Evolutionary conservation across 2,113 vertebrate genomes (phyloP).

Genomic region (Melanotaenia duboulayi): DNA sequence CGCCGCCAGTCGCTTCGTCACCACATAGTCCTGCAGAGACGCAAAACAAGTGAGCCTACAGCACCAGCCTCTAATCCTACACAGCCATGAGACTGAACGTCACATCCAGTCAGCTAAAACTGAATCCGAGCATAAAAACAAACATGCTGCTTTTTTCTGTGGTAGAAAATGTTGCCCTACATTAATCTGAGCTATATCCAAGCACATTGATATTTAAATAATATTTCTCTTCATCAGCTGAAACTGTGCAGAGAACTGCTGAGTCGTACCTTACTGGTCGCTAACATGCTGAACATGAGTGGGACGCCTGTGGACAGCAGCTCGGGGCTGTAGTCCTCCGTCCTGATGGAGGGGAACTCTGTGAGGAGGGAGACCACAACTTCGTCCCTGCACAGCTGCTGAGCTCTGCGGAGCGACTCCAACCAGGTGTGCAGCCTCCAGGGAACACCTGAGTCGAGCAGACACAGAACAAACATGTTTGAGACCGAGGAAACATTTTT

Average conservation of each 20-base stretch:
- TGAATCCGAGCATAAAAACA: too few relatives aligned
- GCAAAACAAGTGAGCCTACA: background rate
- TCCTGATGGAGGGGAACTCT: constrained; percentile 89
- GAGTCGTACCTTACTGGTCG: constrained; percentile 86
- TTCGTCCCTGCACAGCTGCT: constrained; percentile 85
- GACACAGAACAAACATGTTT: background rate
- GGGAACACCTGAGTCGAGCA: constrained; percentile 85
- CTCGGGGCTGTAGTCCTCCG: constrained; percentile 89
- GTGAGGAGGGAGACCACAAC: constrained; percentile 86
- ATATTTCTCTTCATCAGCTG: too few relatives aligned
- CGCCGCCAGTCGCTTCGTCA: constrained; percentile 86
- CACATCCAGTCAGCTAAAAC: too few relatives aligned
- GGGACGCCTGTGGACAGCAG: constrained; percentile 86
- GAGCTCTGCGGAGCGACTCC: constrained; percentile 87
- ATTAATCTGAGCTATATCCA: too few relatives aligned
- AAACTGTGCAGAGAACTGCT: too few relatives aligned
- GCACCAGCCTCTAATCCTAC: too few relatives aligned
- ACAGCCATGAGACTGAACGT: too few relatives aligned
- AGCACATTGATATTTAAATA: too few relatives aligned
- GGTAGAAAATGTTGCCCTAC: too few relatives aligned
- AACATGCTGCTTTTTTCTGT: too few relatives aligned
- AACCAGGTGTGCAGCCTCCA: constrained; percentile 95
- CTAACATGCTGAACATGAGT: constrained; percentile 90
- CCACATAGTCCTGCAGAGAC: constrained; percentile 84
- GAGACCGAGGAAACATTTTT: too few relatives aligned